phyloP scores from a whole-genome alignment of 2,113 vertebrate species.

The Chlamydotis undulata region DNA sequence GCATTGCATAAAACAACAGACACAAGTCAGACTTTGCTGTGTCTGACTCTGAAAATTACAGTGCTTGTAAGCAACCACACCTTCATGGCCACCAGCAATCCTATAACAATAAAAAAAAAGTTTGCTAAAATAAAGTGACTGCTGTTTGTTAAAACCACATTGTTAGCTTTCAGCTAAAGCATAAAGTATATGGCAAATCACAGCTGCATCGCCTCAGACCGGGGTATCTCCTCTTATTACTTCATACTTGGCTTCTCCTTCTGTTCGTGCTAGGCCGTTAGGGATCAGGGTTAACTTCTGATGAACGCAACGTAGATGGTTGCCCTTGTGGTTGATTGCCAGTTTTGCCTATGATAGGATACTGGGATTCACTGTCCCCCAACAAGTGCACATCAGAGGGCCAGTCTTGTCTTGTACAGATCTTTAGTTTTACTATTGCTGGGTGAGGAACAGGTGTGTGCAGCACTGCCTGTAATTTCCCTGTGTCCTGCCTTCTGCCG shows the following conservation, averaged over 20 bases:
- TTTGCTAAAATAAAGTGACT: background rate
- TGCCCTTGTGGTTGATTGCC: background rate
- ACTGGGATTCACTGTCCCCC: background rate
- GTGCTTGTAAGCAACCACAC: background rate
- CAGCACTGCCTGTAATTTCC: background rate
- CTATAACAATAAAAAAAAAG: background rate
- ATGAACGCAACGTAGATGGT: background rate
- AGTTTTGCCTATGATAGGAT: background rate
- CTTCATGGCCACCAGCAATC: background rate
- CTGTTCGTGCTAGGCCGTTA: background rate
- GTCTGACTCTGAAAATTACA: background rate
- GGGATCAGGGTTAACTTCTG: background rate
- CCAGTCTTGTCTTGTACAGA: background rate
- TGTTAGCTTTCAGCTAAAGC: background rate
- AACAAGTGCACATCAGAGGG: accelerated
- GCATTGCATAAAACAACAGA: background rate
- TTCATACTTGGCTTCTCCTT: background rate
- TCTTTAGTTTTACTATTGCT: background rate
- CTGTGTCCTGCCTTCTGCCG: background rate
- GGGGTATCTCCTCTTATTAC: background rate
- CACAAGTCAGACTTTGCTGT: background rate
- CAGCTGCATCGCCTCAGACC: background rate
- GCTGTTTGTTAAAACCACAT: background rate
- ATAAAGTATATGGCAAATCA: background rate
- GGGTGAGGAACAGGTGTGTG: background rate